These are phyloP conservation scores for Tuta absoluta DNA, from an alignment of 2,888 invertebrate species.

Conservation along the genomic window DNA sequence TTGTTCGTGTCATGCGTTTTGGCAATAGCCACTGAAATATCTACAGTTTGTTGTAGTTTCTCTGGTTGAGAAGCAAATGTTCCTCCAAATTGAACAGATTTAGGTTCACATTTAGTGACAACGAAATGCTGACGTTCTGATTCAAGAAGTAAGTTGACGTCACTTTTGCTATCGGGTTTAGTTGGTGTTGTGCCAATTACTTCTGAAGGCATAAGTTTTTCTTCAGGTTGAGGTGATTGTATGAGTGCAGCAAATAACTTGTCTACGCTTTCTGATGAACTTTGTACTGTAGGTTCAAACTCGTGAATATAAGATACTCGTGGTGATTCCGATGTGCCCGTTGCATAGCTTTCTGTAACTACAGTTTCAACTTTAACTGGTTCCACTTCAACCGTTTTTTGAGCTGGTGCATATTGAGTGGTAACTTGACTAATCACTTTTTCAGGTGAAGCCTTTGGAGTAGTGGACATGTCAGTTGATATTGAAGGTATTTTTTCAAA, in stretches of 20 bases:
- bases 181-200: slow-evolving; percentile 32
- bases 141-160: slow-evolving; percentile 56
- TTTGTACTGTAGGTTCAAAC: slow-evolving; percentile 49
- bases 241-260: slow-evolving; percentile 44
- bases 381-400: slow-evolving; percentile 50
- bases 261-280: slow-evolving; percentile 52
- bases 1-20: slow-evolving; percentile 51
- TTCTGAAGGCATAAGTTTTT: slow-evolving; percentile 55
- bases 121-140: slow-evolving; percentile 59
- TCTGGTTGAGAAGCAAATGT: slow-evolving; percentile 29
- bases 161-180: slow-evolving; percentile 45
- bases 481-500: background rate
- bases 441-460: background rate
- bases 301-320: slow-evolving; percentile 57
- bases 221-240: slow-evolving; percentile 52
- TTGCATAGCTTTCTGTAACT: slow-evolving; percentile 51
- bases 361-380: slow-evolving; percentile 50
- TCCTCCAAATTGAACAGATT: slow-evolving; percentile 16
- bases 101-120: slow-evolving; percentile 27
- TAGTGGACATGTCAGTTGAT: background rate
- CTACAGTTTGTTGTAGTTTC: slow-evolving; percentile 53
- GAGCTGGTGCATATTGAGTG: slow-evolving; percentile 41
- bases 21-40: slow-evolving; percentile 63
- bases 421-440: slow-evolving; percentile 32
- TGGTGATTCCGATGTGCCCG: slow-evolving; percentile 41